Evolutionary conservation across 2,797 vertebrate genomes (phyloP), one percentile per base, ranked within the genome.

Genomic region (Alosa sapidissima): DNA sequence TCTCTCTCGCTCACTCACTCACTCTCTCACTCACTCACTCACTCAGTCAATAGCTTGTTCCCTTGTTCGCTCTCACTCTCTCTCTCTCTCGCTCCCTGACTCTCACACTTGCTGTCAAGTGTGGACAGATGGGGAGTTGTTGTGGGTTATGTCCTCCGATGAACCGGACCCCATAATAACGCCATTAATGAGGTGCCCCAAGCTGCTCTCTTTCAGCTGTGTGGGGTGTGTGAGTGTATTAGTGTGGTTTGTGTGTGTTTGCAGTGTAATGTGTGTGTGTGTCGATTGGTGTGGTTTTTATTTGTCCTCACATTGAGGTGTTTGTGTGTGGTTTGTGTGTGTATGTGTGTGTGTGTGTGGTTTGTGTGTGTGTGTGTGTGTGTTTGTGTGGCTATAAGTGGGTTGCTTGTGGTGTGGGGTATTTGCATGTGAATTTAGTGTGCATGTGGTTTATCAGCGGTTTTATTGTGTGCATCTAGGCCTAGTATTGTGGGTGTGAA

Each of bases 231-330:
- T 16, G 45, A 14, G 72, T 45, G 54, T 58, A 19, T 58, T 51
- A 10, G 49, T 51, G 49, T 51, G 49, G 41, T 41, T 41, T 41
- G 41, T 65, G 62, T 65, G 65, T 72, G 65, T 72, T 13, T 72
- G 65, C 49, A 14, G n/a, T 72, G 65, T 72, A 14, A 36, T 81
- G 75, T 81, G 36, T 81, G 36, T 75, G 68, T 75, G 68, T 75
- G 11, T 10, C 68, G 5, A 33, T 33, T 13, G n/a, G 68, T 45
- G 1, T 33, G 28, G 4, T 49, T 49, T 49, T 4, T 49, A 28
- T 28, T 28, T 28, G 28, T 28, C 28, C 28, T 28, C 28, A 28
- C 28, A 28, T 28, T 49, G 48, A 49, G 9, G 55, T 21, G 21
- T n/a, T 2, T 60, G 19, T 60, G 52, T 11, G 10, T 54, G 10